Percentiles rank a stretch among this genome's conserved stretches.
These are phyloP conservation scores for Crotalus viridis DNA, from an alignment of 2,113 vertebrate genomes.

Conservation along the genomic window DNA sequence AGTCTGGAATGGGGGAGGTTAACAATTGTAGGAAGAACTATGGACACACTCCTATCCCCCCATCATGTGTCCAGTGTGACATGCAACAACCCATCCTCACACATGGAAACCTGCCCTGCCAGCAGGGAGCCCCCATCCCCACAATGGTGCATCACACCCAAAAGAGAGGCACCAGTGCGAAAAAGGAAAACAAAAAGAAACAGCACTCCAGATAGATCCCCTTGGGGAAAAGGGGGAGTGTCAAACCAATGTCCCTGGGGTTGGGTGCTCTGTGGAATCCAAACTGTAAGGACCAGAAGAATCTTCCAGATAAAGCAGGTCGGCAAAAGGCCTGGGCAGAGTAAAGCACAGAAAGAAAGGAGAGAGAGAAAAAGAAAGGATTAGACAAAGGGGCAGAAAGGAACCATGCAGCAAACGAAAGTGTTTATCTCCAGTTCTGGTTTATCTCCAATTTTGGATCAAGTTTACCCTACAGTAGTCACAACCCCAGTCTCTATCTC, in stretches of 20 bases:
- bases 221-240: slow-evolving; percentile 6
- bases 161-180: slow-evolving; percentile 20
- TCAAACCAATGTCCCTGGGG: slow-evolving; percentile 84
- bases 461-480: background rate
- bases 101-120: background rate
- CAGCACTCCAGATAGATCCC: slow-evolving; percentile 4
- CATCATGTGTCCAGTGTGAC: slow-evolving; percentile 17
- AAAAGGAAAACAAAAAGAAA: background rate
- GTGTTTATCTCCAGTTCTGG: background rate
- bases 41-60: background rate
- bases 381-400: slow-evolving; percentile 32
- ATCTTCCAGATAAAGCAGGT: slow-evolving; percentile 72
- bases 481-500: background rate
- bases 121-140: slow-evolving; percentile 19
- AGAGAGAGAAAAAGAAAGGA: slow-evolving; percentile 38
- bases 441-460: background rate
- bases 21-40: background rate
- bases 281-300: slow-evolving; percentile 72
- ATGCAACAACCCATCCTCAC: slow-evolving; percentile 20
- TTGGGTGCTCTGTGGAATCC: slow-evolving; percentile 67
- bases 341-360: slow-evolving; percentile 10
- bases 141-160: background rate
- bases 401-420: background rate
- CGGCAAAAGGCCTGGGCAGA: slow-evolving; percentile 70
- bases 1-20: background rate